Evolutionary conservation across 2,797 vertebrate genomes (phyloP), one percentile per base, ranked within the genome.

Genomic region (Poecilia wingei): DNA sequence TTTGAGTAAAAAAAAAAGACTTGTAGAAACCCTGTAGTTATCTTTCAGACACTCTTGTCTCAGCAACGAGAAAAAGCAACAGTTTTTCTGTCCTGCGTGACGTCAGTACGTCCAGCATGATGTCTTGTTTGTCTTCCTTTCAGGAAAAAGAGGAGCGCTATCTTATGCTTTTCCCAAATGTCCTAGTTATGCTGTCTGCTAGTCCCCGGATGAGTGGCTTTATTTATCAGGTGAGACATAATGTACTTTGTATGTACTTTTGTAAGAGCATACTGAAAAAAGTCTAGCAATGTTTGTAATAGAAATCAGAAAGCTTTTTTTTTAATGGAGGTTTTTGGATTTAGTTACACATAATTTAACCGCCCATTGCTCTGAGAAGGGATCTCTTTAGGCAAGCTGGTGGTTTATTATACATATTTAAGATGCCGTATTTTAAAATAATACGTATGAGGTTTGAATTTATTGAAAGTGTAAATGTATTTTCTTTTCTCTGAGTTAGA

Each of bases 161-260:
- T 90, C 94, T 99, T 74, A 96, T 99, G 96, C 93, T 99, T 84
- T 99, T 99, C 93, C 95, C 98, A n/a, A 97, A 91, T 7, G 76
- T 97, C 86, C 86, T 99, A 78, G 92, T 99, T 78, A 97, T 98
- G 96, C 94, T 99, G 41, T 99, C 98, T 16, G 97, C 98, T 82
- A 99, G 98, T 92, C 97, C 98, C 75, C 96, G 98, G 76, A 99
- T 99, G 98, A 99, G 98, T 86, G 98, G 98, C 80, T 99, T 99
- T 85, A 97, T 99, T 87, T 99, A 98, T 94, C 98, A 99, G 97
- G 98, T 98, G 93, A 94, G 91, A 7, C 18, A 5, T 8, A 22
- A 25, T 45, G 25, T 31, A 14, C 31, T 61, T 16, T 43, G 68
- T 45, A n/a, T 13, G 14, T 70, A n/a, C 22, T 70, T 41, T 69